phyloP scores from a whole-genome alignment of 2,113 vertebrate species.

The Podarcis cretensis region DNA sequence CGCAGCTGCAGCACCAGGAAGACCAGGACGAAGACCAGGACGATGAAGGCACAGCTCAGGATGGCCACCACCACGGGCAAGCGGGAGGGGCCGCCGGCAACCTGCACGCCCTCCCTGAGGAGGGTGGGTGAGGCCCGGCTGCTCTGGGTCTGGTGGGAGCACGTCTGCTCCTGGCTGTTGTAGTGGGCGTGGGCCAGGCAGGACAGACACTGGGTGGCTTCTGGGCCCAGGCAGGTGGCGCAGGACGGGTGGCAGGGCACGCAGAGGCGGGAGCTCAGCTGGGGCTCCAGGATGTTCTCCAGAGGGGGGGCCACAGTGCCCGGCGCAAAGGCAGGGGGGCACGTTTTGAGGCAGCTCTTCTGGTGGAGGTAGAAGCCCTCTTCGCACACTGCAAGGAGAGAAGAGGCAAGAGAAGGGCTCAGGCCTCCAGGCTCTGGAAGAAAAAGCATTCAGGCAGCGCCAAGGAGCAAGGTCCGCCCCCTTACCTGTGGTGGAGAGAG shows the following conservation, averaged over 20 bases:
- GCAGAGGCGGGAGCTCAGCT: conserved; percentile 87
- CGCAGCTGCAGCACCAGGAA: conserved; percentile 92
- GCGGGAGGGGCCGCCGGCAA: conserved; percentile 55
- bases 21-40: conserved; percentile 84
- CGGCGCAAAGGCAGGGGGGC: conserved; percentile 85
- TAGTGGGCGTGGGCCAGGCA: conserved; percentile 89
- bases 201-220: conserved; percentile 87
- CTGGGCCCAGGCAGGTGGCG: conserved; percentile 84
- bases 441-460: no score
- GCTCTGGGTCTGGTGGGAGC: conserved; percentile 92
- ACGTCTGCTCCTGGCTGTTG: conserved; percentile 82
- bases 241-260: conserved; percentile 89
- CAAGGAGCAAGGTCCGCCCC: background rate
- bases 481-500: background rate
- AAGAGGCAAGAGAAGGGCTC: background rate
- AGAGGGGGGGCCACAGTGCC: conserved; percentile 82
- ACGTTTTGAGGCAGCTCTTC: conserved; percentile 91
- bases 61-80: conserved; percentile 85
- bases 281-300: conserved; percentile 88
- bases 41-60: conserved; percentile 90
- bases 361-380: conserved; percentile 92
- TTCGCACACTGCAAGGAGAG: conserved; percentile 85
- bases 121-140: conserved; percentile 83
- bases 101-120: background rate
- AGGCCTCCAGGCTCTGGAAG: background rate